A percentile compares a stretch with the other conserved stretches of the same genome.
Evolutionary conservation across 2,113 vertebrate species (phyloP).

Genomic region (Tachysurus fulvidraco): DNA sequence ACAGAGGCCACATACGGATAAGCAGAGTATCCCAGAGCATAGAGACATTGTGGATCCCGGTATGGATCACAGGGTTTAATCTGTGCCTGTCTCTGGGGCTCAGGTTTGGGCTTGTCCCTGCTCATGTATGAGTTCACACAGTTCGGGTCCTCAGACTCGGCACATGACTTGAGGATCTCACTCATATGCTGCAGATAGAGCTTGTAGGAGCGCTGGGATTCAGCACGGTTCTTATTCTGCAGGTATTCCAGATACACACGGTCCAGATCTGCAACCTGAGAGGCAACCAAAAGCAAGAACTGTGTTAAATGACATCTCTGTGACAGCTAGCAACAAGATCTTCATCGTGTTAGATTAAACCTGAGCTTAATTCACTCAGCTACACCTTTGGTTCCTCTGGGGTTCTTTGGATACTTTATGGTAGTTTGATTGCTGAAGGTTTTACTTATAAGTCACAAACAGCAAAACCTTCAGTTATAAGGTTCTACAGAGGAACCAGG

Average conservation of each 20-base stretch:
- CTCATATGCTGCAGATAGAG: slow-evolving; percentile 72
- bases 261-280: slow-evolving; percentile 76
- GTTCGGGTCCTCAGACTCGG: slow-evolving; percentile 69
- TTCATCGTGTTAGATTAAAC: background rate
- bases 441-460: background rate
- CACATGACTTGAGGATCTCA: slow-evolving; percentile 76
- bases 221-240: slow-evolving; percentile 78
- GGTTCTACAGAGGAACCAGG: background rate
- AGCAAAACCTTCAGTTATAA: background rate
- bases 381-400: background rate
- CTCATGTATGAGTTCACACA: slow-evolving; percentile 68
- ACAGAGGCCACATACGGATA: slow-evolving; percentile 64
- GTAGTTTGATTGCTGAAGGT: background rate
- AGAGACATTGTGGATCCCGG: slow-evolving; percentile 73
- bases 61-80: slow-evolving; percentile 75
- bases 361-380: background rate
- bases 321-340: background rate
- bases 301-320: slow-evolving; percentile 6
- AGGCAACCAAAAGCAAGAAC: background rate
- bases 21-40: slow-evolving; percentile 64
- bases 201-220: slow-evolving; percentile 73
- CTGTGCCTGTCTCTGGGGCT: slow-evolving; percentile 67
- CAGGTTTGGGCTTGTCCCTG: slow-evolving; percentile 60
- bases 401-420: no score
- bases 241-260: slow-evolving; percentile 76